Evolutionary conservation across 2,113 vertebrate species (phyloP).

Genomic region (Podilymbus podiceps): DNA sequence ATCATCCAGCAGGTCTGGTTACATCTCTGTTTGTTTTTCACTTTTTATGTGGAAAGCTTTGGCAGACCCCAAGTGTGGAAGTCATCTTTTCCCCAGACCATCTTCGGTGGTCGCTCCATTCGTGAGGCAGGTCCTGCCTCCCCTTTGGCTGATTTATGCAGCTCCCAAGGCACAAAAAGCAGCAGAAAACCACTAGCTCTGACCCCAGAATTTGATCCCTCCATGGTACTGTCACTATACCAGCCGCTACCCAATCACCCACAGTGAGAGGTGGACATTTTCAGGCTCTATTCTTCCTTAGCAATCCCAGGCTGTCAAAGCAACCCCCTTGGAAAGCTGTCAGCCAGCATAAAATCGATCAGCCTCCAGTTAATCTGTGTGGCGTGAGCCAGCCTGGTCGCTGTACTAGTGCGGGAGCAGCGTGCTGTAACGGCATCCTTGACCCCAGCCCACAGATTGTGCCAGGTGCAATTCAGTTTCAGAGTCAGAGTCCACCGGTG

Average conservation of each 20-base stretch:
- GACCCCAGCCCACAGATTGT: neutral
- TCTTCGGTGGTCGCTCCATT: neutral
- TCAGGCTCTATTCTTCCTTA: neutral
- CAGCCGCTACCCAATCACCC: no score
- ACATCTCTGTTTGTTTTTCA: neutral
- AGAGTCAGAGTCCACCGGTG: neutral
- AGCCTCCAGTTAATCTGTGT: neutral
- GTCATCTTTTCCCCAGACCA: neutral
- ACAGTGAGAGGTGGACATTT: neutral
- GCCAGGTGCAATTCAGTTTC: neutral
- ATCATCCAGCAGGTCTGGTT: neutral
- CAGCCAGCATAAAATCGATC: neutral
- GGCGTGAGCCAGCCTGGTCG: fast-evolving
- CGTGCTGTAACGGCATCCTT: neutral
- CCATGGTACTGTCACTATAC: neutral
- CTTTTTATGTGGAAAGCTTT: neutral
- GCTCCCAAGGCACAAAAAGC: neutral
- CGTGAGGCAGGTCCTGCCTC: neutral
- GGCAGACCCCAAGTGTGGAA: neutral
- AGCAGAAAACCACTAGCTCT: neutral
- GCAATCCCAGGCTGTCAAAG: neutral
- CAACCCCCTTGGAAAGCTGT: neutral
- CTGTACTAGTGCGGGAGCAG: neutral
- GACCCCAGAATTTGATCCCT: neutral
- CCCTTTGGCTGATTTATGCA: neutral